Evolutionary conservation across 2,888 invertebrate species (phyloP).

Genomic region (Choreutis nemorana): DNA sequence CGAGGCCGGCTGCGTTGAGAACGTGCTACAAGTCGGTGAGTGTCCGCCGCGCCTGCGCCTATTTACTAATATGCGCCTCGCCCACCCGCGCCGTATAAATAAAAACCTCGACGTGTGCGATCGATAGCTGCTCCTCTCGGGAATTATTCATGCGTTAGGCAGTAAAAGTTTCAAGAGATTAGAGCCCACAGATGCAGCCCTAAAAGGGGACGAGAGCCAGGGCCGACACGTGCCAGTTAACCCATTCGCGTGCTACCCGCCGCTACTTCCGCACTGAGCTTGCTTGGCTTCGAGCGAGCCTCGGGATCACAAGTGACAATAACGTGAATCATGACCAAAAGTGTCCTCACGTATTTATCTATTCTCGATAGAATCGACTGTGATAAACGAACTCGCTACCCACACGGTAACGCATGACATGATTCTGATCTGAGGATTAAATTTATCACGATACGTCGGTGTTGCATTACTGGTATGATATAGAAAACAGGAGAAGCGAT

Average conservation of each 20-base stretch:
- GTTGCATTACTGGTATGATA: slow-evolving; percentile 2
- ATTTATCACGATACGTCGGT: background rate
- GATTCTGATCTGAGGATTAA: slow-evolving; percentile 9
- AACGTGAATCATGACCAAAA: too few relatives aligned
- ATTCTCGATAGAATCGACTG: background rate
- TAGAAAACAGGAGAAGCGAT: slow-evolving; percentile 17
- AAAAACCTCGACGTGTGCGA: slow-evolving; percentile 66
- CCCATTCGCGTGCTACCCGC: slow-evolving; percentile 1
- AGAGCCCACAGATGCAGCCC: slow-evolving; percentile 27
- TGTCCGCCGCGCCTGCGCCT: slow-evolving; percentile 63
- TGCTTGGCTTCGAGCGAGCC: too few relatives aligned
- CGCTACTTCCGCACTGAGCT: slow-evolving; percentile 1
- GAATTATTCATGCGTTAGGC: slow-evolving; percentile 63
- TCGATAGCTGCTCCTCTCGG: slow-evolving; percentile 64
- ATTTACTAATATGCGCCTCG: slow-evolving; percentile 67
- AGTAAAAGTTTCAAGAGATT: slow-evolving; percentile 57
- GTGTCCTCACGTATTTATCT: too few relatives aligned
- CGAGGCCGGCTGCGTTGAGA: slow-evolving; percentile 83
- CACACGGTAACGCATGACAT: slow-evolving; percentile 21
- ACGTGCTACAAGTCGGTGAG: slow-evolving; percentile 90
- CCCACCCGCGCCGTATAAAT: slow-evolving; percentile 65
- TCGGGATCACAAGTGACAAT: too few relatives aligned
- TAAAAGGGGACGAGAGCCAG: slow-evolving; percentile 8
- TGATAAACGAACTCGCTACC: slow-evolving; percentile 1
- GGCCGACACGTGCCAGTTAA: too few relatives aligned